Percentiles rank a stretch among this genome's conserved stretches.
Evolutionary conservation across 2,888 invertebrate genomes (phyloP).

Genomic region (Tachina grossa): DNA sequence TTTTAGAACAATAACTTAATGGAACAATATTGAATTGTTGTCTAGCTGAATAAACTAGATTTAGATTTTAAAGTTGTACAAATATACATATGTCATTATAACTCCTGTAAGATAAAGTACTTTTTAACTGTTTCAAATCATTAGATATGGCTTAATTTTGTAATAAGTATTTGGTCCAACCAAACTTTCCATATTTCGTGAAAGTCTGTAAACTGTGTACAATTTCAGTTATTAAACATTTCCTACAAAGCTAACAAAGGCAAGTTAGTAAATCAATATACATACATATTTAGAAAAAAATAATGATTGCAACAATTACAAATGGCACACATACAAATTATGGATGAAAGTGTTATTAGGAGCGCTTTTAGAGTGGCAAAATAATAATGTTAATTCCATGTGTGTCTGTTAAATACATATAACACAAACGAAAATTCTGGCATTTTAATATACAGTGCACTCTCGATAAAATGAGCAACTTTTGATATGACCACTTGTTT

Average conservation of each 20-base stretch:
- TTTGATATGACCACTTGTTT: background rate
- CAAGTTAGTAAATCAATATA: constrained; percentile 4
- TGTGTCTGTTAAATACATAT: constrained; percentile 2
- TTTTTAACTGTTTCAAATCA: background rate
- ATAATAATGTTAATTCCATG: background rate
- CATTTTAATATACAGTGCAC: background rate
- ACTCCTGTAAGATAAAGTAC: too few species aligned
- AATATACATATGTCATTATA: too few species aligned
- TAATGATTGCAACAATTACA: constrained; percentile 19
- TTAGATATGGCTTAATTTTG: background rate
- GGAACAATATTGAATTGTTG: background rate
- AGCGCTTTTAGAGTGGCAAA: background rate
- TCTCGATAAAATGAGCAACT: background rate
- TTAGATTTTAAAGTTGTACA: too few species aligned
- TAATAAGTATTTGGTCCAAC: background rate
- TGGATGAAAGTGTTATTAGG: background rate
- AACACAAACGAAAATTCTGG: background rate
- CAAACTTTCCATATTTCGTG: background rate
- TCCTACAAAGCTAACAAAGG: constrained; percentile 19
- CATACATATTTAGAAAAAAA: background rate
- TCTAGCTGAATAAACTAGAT: background rate
- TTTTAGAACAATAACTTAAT: background rate
- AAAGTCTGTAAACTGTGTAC: background rate
- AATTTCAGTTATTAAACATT: background rate
- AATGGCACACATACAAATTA: background rate